A percentile compares a stretch with the other conserved stretches of the same genome.
These are phyloP conservation scores for Axis porcinus DNA, from an alignment of 2,113 vertebrate genomes.

Conservation along the genomic window DNA sequence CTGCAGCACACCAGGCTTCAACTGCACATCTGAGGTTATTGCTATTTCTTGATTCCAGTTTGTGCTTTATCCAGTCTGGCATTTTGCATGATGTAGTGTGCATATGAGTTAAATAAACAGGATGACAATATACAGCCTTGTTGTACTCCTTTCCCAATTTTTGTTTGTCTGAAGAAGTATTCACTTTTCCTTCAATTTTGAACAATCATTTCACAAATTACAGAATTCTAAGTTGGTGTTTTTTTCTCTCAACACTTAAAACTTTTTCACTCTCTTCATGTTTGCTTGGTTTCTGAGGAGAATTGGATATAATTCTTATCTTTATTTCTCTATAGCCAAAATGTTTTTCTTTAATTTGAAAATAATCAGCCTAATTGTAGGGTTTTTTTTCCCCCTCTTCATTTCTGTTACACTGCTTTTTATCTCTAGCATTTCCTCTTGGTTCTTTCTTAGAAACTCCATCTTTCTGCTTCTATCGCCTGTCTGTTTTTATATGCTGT, in stretches of 20 bases:
- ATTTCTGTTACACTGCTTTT: neutral
- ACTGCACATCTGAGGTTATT: too few relatives aligned
- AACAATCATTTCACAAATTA: neutral
- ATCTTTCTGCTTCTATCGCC: rapidly evolving
- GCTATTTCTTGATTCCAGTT: too few relatives aligned
- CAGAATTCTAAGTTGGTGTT: neutral
- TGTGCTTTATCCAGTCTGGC: too few relatives aligned
- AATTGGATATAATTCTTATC: neutral
- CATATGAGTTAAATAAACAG: too few relatives aligned
- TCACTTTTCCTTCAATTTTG: neutral
- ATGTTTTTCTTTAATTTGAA: neutral
- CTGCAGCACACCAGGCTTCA: too few relatives aligned
- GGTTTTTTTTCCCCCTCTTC: too few relatives aligned
- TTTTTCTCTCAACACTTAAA: neutral
- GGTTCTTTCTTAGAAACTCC: neutral
- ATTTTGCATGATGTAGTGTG: too few relatives aligned
- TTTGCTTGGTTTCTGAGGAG: neutral
- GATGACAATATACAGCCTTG: too few relatives aligned
- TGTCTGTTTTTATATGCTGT: neutral
- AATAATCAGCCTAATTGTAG: neutral
- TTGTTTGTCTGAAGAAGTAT: neutral
- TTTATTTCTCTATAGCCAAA: neutral
- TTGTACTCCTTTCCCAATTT: too few relatives aligned
- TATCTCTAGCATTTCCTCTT: neutral
- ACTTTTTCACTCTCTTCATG: neutral